These are phyloP conservation scores for Meiosimyza platycephala DNA, from an alignment of 2,888 invertebrate genomes.

Conservation along the genomic window DNA sequence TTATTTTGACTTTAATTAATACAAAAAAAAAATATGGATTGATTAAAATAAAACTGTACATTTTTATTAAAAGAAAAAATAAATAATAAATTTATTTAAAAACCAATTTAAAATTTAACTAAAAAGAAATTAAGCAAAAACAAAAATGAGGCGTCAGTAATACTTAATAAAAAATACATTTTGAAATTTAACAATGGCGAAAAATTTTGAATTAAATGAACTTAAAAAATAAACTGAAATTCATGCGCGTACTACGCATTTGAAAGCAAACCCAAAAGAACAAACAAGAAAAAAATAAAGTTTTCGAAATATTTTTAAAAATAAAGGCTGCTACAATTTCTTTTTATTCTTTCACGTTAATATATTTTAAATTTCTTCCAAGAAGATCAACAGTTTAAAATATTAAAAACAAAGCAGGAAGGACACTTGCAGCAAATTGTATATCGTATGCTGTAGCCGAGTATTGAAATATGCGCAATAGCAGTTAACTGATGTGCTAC, in stretches of 20 bases:
- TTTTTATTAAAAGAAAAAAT: conserved; percentile 46
- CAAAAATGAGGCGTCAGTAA: conserved; percentile 1
- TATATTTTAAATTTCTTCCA: too few relatives aligned
- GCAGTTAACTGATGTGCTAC: too few relatives aligned
- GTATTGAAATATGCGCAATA: too few relatives aligned
- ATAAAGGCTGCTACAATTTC: conserved; percentile 24
- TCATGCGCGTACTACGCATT: conserved; percentile 22
- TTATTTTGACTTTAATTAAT: conserved; percentile 59
- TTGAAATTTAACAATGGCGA: conserved; percentile 23
- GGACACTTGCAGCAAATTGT: too few relatives aligned
- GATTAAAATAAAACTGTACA: conserved; percentile 44
- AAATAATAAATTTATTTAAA: conserved; percentile 42
- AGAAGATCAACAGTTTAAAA: too few relatives aligned
- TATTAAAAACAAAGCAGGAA: too few relatives aligned
- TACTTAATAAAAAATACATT: conserved; percentile 8
- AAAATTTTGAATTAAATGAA: conserved; percentile 12
- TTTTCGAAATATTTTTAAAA: conserved; percentile 49
- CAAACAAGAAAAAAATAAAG: conserved; percentile 40
- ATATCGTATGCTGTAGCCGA: too few relatives aligned
- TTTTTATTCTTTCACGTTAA: too few relatives aligned
- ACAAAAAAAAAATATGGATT: conserved; percentile 47
- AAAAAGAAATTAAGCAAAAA: conserved; percentile 28
- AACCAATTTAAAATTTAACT: conserved; percentile 34
- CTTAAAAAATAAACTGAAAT: conserved; percentile 17
- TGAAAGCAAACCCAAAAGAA: conserved; percentile 22